Base-by-base conservation (phyloP, 2,113 vertebrate species). In the Psammodynastes pulverulentus region DNA sequence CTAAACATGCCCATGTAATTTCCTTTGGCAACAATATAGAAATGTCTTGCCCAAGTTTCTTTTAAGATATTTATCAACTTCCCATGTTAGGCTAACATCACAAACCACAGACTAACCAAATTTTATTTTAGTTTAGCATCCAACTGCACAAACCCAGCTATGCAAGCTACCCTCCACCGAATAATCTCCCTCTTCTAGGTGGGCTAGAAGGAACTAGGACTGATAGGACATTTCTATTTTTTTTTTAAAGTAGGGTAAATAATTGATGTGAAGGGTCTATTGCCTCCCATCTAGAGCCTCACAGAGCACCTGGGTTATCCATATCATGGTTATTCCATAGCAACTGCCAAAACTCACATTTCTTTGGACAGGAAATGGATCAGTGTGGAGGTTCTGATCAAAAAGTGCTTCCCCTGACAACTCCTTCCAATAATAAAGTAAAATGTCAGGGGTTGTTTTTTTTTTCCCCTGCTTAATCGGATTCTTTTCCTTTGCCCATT, bases 401-500 rank as follows among this genome's bases (percentile, higher is more conserved):
- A 90, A 91, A 95, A 95, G 92, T 79, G 29, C 0, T 86, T 52
- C 34, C 23, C 85, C 84, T 67, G 19, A 24, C 43, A 43, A 54
- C 49, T 43, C 17, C 92, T 90, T 94, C 92, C 72, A 43, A 96
- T 67, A 86, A 94, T 94, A 96, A 96, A 94, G 72, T 94, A 90
- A 90, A 93, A 96, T 95, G 95, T 58, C 94, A 95, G 92, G 94
- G 89, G 15, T n/a, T 51, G 12, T n/a, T 52, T 56, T 95, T 39
- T 72, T 93, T 4, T 10, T 1, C 6, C 0, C 39, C 94, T 96
- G 96, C 96, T 97, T 97, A 95, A 94, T 91, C 92, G 96, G 96
- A 96, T 96, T 95, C 95, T 95, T 95, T 58, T 94, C 84, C 89
- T 94, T 94, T 95, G 95, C 93, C 94, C 93, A 67, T 94, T 95